Conservation (phyloP, 2,888 invertebrate species). For the Laothoe populi region DNA sequence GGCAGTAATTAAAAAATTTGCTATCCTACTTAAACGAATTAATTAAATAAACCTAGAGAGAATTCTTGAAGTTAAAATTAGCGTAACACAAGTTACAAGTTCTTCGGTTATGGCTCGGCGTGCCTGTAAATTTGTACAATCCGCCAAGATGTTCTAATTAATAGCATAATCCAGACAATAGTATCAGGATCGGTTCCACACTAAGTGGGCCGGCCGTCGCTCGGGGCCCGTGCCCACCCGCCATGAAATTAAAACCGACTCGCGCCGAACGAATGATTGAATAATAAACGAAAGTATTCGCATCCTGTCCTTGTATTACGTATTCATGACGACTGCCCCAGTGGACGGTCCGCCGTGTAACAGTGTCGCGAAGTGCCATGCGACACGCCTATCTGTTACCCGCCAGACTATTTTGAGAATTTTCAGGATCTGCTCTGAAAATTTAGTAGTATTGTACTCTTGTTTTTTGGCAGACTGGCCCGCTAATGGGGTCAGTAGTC, state of each 20-base stretch:
- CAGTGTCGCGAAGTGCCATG: constrained; percentile 41
- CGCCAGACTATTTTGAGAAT: background rate
- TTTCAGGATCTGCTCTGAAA: background rate
- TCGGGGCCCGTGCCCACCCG: constrained; percentile 80
- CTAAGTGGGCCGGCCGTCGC: constrained; percentile 57
- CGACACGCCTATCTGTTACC: constrained; percentile 28
- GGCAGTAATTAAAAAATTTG: background rate
- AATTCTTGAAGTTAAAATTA: constrained; percentile 45
- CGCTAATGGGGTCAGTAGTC: too few relatives aligned
- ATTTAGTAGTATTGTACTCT: too few relatives aligned
- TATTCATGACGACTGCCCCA: constrained; percentile 81
- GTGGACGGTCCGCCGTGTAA: constrained; percentile 51
- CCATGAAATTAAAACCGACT: constrained; percentile 85
- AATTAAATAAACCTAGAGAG: constrained; percentile 35
- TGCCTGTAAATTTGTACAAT: constrained; percentile 56
- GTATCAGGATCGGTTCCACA: constrained; percentile 61
- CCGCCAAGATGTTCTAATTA: constrained; percentile 59
- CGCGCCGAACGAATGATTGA: constrained; percentile 85
- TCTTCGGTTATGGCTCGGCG: constrained; percentile 43
- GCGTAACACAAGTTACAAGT: constrained; percentile 47
- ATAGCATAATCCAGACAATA: constrained; percentile 58
- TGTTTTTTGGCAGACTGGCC: too few relatives aligned
- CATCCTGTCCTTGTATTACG: constrained; percentile 83
- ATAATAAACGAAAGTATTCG: constrained; percentile 85
- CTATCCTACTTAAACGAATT: constrained; percentile 23